Evolutionary conservation across 2,888 invertebrate genomes (phyloP), one percentile per base, ranked within the genome.

Genomic region (Dichetophora obliterata): DNA sequence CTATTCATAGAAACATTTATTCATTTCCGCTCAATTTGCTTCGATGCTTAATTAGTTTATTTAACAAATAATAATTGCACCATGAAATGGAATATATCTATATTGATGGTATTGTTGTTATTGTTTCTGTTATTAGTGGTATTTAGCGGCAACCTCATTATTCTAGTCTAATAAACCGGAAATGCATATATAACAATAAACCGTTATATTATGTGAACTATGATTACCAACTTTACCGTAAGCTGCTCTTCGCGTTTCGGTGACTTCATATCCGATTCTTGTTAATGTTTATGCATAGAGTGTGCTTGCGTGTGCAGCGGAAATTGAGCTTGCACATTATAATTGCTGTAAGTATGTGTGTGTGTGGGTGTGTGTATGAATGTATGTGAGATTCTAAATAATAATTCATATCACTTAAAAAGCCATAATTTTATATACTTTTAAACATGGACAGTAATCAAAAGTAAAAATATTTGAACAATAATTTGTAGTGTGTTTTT

Each of bases 141-240:
- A 63, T 63, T 31, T 31, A 63, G 63, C 22, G 27, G 63, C 63
- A 63, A 63, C 63, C 63, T 31, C 31, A 63, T 63, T 63, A 68
- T 68, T 22, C 16, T 50, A 52, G 34, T 69, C 69, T 27, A 69
- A 31, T 69, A 52, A 52, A 69, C 69, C 69, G 69, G 69, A 69
- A 69, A 52, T 52, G 69, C 69, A 69, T 27, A 69, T 31, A 63
- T 63, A n/a, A 63, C 63, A 63, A 63, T 63, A 63, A n/a, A 31
- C 63, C 63, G 63, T 63, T 63, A n/a, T 31, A n/a, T n/a, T n/a
- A 14, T 14, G 24, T 63, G 34, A 14, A 16, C 63, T n/a, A 63
- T 63, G 24, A 63, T 63, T n/a, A 63, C 31, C 63, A 31, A 31
- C 63, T 63, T 31, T 4, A 24, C 27, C 63, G 16, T 27, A 27